Evolutionary conservation across 2,113 vertebrate species (phyloP), one percentile per base, ranked within the genome.

Genomic region (Macroglossus sobrinus): DNA sequence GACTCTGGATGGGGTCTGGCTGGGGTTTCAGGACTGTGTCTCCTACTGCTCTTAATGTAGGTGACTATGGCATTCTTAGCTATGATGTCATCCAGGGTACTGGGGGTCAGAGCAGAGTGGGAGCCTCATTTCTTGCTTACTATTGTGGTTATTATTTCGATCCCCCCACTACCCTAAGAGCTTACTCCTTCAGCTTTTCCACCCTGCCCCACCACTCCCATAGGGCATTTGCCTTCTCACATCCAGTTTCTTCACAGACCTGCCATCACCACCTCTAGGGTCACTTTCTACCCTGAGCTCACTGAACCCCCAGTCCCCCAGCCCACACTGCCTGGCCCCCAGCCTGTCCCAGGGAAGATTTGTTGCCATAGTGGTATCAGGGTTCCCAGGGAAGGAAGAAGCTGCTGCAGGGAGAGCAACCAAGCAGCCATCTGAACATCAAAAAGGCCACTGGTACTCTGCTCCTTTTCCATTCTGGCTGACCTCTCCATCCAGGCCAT

Each of bases 351-450:
- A 61, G 55, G 26, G 35, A 53, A n/a, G 15, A 43, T 93, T 66
- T 45, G n/a, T 94, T 89, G 47, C 78, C 47, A 76, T 86, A 63
- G 75, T 8, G 33, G 91, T 82, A 38, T 81, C 28, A 53, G 79
- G 68, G 43, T n/a, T 38, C 2, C 69, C 22, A 30, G 43, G 57
- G 38, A 71, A 84, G 43, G 21, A 85, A 24, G 55, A 22, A 69
- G 28, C 55, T 43, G 22, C 43, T 22, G 3, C 15, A 3, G 40
- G 55, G 45, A 78, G 7, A 28, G 19, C 19, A 6, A 33, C 47
- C 15, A 18, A 22, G 2, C 33, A 47, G 59, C 40, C 64, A 69
- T 79, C 91, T 74, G 53, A 74, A 63, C 33, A n/a, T 59, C 35
- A 38, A 19, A 80, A 28, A 64, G 61, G 28, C 38, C 16, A 18